Conservation (phyloP, 2,888 invertebrate species). For the Harpalus rubripes region DNA sequence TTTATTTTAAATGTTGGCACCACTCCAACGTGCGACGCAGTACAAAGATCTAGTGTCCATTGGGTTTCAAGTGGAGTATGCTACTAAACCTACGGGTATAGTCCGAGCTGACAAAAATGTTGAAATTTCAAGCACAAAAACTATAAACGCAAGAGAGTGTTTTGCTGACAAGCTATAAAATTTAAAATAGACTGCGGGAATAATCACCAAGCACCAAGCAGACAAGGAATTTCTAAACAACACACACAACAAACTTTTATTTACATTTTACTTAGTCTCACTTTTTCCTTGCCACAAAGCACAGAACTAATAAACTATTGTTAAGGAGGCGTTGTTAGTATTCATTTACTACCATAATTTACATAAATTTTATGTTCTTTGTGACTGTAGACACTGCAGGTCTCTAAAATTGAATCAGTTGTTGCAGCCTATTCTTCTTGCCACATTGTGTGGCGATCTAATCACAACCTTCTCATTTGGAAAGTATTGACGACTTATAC, state of each 20-base stretch:
- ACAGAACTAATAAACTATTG: background rate
- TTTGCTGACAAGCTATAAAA: constrained; percentile 41
- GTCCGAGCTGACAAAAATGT: constrained; percentile 36
- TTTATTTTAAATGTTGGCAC: constrained; percentile 67
- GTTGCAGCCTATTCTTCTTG: too few relatives aligned
- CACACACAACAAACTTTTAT: background rate
- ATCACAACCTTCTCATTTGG: too few relatives aligned
- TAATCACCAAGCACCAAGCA: constrained; percentile 7
- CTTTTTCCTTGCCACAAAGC: background rate
- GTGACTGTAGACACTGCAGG: too few relatives aligned
- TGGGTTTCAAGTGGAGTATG: constrained; percentile 34
- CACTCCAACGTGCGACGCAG: constrained; percentile 50
- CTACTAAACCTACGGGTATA: constrained; percentile 17
- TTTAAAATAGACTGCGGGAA: constrained; percentile 29
- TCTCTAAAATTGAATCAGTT: too few relatives aligned
- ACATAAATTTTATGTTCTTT: background rate
- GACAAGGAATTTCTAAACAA: constrained; percentile 15
- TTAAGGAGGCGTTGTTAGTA: background rate
- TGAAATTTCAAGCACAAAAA: constrained; percentile 41
- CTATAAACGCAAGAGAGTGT: constrained; percentile 35
- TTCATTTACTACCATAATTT: background rate
- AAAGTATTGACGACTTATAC: too few relatives aligned
- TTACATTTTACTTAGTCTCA: constrained; percentile 17
- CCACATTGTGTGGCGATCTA: too few relatives aligned
- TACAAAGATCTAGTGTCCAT: constrained; percentile 57